Evolutionary conservation across 2,113 vertebrate genomes (phyloP).

Genomic region (Ursus arctos): DNA sequence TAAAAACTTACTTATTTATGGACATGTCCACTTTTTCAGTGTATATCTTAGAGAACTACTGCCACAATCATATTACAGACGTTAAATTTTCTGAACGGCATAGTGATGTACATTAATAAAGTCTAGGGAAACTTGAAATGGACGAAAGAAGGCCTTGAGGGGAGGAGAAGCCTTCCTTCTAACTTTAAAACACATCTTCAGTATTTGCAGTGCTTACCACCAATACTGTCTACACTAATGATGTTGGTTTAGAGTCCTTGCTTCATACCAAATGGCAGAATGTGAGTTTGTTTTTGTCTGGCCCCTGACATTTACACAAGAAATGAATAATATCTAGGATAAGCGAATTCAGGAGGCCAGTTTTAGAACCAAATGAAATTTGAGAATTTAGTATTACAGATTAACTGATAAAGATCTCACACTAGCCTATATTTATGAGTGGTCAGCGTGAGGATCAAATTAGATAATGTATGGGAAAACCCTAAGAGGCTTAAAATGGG

Average conservation of each 20-base stretch:
- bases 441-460: background rate
- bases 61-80: constrained; percentile 21
- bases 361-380: constrained; percentile 66
- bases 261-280: constrained; percentile 66
- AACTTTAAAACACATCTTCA: background rate
- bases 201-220: constrained; percentile 60
- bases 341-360: constrained; percentile 58
- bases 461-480: background rate
- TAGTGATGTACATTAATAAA: constrained; percentile 58
- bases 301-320: constrained; percentile 80
- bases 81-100: constrained; percentile 27
- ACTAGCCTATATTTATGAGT: background rate
- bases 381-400: constrained; percentile 21
- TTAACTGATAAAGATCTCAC: constrained; percentile 60
- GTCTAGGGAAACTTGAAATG: constrained; percentile 30
- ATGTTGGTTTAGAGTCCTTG: constrained; percentile 63
- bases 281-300: constrained; percentile 76
- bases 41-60: constrained; percentile 24
- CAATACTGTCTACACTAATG: constrained; percentile 53
- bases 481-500: background rate
- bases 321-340: constrained; percentile 71
- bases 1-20: constrained; percentile 13
- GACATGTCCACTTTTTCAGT: background rate
- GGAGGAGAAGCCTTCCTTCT: constrained; percentile 25
- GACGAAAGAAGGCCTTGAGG: background rate